Base-by-base conservation (phyloP, 2,113 vertebrate species). In the Hypomesus transpacificus region DNA sequence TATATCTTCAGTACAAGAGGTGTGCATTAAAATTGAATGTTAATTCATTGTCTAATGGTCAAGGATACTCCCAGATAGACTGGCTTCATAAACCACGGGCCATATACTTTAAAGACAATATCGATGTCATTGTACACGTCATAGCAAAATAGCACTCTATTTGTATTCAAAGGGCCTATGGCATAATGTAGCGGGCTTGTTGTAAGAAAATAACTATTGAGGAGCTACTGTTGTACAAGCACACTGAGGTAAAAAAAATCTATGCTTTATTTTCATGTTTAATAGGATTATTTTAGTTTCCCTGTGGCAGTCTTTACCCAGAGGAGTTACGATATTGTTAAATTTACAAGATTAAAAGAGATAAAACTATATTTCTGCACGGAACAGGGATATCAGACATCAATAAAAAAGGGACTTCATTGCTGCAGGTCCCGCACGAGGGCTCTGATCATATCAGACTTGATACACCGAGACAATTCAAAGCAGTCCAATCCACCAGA, bases 221-320 rank as follows among this genome's bases (percentile, higher is more conserved):
- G 54, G 67, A 6, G 67, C 26, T 26, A 20, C 21, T 39, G 2
- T 14, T 34, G 61, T 20, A 34, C 17, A 57, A 21, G 17, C 14
- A 59, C 73, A 57, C 57, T n/a, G 51, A 9, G 39, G 39, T 46
- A 46, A 17, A 34, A 66, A 4, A 22, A 53, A 63, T 58, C 28
- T 73, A 63, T 56, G 50, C 65, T 22, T 14, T 75, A 68, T 20
- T 39, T 24, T 21, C 56, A 26, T 71, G 34, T 17, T 64, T 62
- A 78, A 80, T 73, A 20, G 24, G 77, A 75, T 57, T 60, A 58
- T n/a, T n/a, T n/a, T n/a, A 65, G 57, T 69, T 58, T n/a, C n/a
- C 18, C 34, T 1, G 4, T 57, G 66, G 59, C 67, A 56, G 28
- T 39, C 4, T 16, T 57, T 53, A 28, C 56, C 56, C 21, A 60